These are phyloP conservation scores for Diaperis boleti DNA, from an alignment of 2,888 invertebrate genomes.

Conservation along the genomic window DNA sequence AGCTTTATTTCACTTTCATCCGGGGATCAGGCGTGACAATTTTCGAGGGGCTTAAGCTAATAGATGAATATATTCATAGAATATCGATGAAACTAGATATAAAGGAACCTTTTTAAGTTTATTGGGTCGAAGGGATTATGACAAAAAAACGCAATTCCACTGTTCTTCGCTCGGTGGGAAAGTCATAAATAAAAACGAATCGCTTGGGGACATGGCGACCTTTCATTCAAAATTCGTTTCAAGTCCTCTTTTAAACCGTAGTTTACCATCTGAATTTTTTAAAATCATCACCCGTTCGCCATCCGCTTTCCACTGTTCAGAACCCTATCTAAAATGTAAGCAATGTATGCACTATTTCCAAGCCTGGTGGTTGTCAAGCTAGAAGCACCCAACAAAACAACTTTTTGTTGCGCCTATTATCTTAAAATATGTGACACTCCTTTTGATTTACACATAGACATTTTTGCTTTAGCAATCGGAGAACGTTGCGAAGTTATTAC, in stretches of 20 bases:
- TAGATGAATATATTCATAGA: slow-evolving; percentile 45
- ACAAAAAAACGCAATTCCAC: slow-evolving; percentile 34
- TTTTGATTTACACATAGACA: no score
- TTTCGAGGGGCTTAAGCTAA: slow-evolving; percentile 37
- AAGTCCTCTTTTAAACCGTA: slow-evolving; percentile 13
- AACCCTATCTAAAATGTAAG: slow-evolving; percentile 6
- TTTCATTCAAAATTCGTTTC: slow-evolving; percentile 26
- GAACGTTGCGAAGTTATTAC: no score
- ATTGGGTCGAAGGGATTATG: slow-evolving; percentile 33
- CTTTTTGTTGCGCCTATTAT: no score
- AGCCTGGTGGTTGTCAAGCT: no score
- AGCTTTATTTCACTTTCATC: slow-evolving; percentile 35
- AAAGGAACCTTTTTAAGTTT: slow-evolving; percentile 31
- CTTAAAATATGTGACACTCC: no score
- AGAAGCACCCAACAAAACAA: no score
- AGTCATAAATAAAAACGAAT: slow-evolving; percentile 35
- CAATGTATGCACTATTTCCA: slow-evolving; percentile 1
- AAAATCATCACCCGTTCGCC: slow-evolving; percentile 5
- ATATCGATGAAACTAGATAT: slow-evolving; percentile 38
- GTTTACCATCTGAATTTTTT: slow-evolving; percentile 35
- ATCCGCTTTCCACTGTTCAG: not conserved
- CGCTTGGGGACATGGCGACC: slow-evolving; percentile 15
- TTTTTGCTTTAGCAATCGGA: no score
- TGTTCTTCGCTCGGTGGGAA: slow-evolving; percentile 18
- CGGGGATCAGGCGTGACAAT: slow-evolving; percentile 30